phyloP scores from a whole-genome alignment of 2,888 invertebrate species.

The Scrobipalpa atriplicella region DNA sequence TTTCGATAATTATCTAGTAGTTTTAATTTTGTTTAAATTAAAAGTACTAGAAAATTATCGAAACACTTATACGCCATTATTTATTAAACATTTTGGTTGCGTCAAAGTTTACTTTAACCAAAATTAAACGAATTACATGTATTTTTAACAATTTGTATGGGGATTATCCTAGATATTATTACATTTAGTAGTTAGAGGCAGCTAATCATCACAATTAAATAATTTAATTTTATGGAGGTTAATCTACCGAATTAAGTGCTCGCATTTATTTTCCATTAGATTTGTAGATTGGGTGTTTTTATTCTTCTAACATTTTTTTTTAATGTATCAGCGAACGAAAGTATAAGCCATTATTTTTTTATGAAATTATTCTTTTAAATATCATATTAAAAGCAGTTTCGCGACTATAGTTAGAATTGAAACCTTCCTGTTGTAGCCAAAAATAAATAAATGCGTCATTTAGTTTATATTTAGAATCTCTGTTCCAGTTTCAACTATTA shows the following conservation, averaged over 20 bases:
- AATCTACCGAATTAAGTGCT: conserved; percentile 21
- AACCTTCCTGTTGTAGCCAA: no score
- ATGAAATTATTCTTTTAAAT: background rate
- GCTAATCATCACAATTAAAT: conserved; percentile 24
- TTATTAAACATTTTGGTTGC: conserved; percentile 7
- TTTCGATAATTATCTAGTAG: no score
- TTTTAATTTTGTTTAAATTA: conserved; percentile 10
- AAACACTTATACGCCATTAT: conserved; percentile 14
- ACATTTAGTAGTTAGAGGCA: conserved; percentile 13
- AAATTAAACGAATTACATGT: background rate
- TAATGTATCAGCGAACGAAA: background rate
- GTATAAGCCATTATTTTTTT: background rate
- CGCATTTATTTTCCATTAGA: conserved; percentile 29
- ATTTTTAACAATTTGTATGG: conserved; percentile 3
- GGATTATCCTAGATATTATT: conserved; percentile 10
- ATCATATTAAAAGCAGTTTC: background rate
- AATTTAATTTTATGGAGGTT: conserved; percentile 21
- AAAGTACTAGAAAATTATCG: conserved; percentile 16
- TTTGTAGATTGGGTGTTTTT: conserved; percentile 7
- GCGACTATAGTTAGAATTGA: no score
- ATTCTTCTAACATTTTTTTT: conserved; percentile 14
- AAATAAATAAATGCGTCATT: background rate
- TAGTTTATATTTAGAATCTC: conserved; percentile 14
- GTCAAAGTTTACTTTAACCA: background rate
- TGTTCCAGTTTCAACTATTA: background rate